Base-by-base conservation (phyloP, 2,113 vertebrate species). In the Actenoides lindsayi region DNA sequence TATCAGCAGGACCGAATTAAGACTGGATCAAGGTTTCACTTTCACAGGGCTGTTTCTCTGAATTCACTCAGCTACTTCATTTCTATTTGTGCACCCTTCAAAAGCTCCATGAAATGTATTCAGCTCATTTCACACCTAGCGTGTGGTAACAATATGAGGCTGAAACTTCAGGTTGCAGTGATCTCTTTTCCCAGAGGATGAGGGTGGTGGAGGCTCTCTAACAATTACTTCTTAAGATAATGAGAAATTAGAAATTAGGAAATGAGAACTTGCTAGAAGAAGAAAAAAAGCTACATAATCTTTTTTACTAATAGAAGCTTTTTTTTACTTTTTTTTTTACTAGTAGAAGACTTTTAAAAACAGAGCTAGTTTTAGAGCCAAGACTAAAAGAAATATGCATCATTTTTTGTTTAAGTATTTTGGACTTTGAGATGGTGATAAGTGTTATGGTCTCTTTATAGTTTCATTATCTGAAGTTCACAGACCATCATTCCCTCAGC, bases 91-190 rank as follows among this genome's bases (percentile, higher is more conserved):
- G 1, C 16, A 30, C 11, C 20, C 46, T 87, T 73, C 54, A 30
- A 46, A 79, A 86, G 31, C 81, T 54, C 28, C 3, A 1, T 59
- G 33, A 27, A 69, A 57, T 11, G 10, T 33, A 13, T 35, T 39
- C 0, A 0, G 23, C n/a, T 27, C 46, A 9, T 79, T 79, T 87
- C 71, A 77, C 35, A 4, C 54, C 51, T 44, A 28, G 41, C 1
- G 1, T 16, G 60, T 48, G 19, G 20, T 53, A 76, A 57, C 1
- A 16, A 33, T 15, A 16, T 5, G 14, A 57, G 73, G 35, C 30
- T 92, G 69, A 76, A 90, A 81, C 21, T 50, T 69, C 41, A 44
- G 17, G 15, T 23, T 95, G 54, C 51, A 67, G 63, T 14, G 20
- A 62, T 56, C 13, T 50, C 67, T 90, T 82, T 63, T 68, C 63